These are phyloP conservation scores for Kryptopterus vitreolus DNA, from an alignment of 2,797 vertebrate species.

Conservation along the genomic window DNA sequence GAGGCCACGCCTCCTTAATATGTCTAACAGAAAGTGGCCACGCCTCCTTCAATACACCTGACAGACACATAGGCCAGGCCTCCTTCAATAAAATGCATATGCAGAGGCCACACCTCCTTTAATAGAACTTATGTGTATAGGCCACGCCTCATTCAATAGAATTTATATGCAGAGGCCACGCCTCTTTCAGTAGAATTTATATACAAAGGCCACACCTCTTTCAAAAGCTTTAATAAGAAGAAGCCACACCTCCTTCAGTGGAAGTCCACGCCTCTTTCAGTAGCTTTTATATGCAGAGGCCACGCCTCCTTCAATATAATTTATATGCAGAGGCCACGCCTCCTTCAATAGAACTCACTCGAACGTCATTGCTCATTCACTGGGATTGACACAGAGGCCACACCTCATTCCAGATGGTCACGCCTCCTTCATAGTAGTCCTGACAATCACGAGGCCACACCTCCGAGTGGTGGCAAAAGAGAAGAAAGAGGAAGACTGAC, in stretches of 20 bases:
- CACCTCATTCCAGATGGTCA: not conserved
- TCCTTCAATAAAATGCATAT: not conserved
- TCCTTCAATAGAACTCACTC: not conserved
- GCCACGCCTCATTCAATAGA: not conserved
- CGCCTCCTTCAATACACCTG: not conserved
- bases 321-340: not conserved
- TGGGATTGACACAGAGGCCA: not conserved
- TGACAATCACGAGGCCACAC: not conserved
- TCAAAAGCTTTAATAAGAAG: not conserved
- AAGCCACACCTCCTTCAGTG: not conserved
- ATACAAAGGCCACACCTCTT: not conserved
- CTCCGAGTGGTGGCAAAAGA: not conserved
- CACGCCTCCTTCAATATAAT: not conserved
- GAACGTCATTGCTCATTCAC: no score
- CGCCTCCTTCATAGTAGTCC: not conserved
- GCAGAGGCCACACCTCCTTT: not conserved
- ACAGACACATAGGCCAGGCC: not conserved
- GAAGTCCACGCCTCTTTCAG: not conserved
- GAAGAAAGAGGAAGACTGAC: not conserved
- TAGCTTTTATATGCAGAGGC: not conserved
- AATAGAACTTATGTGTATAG: not conserved
- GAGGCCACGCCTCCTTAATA: not conserved
- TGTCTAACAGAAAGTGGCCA: not conserved
- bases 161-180: not conserved
- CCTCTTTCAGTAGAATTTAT: not conserved